Evolutionary conservation across 2,797 vertebrate species (phyloP).

Genomic region (Platyrinchus mystaceus): DNA sequence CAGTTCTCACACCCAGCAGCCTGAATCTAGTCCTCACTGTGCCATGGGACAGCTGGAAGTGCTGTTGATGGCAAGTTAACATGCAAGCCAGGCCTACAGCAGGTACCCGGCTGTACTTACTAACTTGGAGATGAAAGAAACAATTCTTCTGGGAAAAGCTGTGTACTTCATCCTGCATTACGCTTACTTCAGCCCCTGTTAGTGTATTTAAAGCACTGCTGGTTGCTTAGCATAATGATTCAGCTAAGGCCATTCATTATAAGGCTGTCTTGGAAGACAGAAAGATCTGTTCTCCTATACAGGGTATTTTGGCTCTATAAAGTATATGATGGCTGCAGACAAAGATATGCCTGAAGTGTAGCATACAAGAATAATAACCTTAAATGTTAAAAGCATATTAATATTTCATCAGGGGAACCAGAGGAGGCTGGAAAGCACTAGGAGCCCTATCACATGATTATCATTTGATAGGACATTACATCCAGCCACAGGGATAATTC

Average conservation of each 20-base stretch:
- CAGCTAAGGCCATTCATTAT: constrained; percentile 32
- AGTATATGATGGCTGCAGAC: background rate
- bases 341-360: background rate
- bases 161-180: background rate
- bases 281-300: constrained; percentile 37
- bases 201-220: constrained; percentile 41
- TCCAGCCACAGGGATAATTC: constrained; percentile 67
- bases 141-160: background rate
- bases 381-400: constrained; percentile 45
- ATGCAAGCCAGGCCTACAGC: constrained; percentile 22
- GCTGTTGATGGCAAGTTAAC: background rate
- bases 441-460: constrained; percentile 63
- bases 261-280: constrained; percentile 35
- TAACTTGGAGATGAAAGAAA: constrained; percentile 12
- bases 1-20: background rate
- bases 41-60: background rate
- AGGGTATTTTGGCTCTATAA: constrained; percentile 19
- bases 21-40: background rate
- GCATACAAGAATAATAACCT: constrained; percentile 22
- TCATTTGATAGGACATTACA: constrained; percentile 56
- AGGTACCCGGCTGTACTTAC: background rate
- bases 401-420: constrained; percentile 13
- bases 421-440: constrained; percentile 4
- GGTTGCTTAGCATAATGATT: constrained; percentile 59
- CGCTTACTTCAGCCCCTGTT: background rate